A percentile compares a stretch with the other conserved stretches of the same genome.
Evolutionary conservation across 2,113 vertebrate species (phyloP).

Genomic region (Thinocorus orbignyianus): DNA sequence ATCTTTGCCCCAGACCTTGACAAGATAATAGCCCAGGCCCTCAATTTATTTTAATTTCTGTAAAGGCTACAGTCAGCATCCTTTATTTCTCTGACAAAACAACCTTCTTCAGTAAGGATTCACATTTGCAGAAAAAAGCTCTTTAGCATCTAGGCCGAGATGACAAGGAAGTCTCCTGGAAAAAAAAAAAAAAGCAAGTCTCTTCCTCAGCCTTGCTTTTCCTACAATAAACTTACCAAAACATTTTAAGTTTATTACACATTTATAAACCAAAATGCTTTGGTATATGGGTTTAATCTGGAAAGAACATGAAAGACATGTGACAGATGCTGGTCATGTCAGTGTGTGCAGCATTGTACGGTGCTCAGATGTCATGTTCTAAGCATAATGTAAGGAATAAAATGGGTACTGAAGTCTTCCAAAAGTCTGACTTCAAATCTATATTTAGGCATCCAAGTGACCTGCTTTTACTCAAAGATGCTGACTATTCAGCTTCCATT

Average conservation of each 20-base stretch:
- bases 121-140: not conserved
- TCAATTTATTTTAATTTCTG: not conserved
- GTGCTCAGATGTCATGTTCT: not conserved
- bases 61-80: not conserved
- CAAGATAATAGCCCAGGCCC: not conserved
- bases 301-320: not conserved
- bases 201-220: not conserved
- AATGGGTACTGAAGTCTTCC: not conserved
- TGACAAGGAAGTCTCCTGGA: not conserved
- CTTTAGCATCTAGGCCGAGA: not conserved
- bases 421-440: constrained; percentile 41
- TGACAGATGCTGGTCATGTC: not conserved
- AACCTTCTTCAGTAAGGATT: not conserved
- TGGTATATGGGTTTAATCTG: not conserved
- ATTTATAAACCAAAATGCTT: not conserved
- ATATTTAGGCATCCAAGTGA: constrained; percentile 42
- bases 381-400: not conserved
- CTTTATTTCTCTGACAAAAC: not conserved
- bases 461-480: constrained; percentile 44
- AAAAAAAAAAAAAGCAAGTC: not conserved
- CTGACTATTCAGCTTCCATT: constrained; percentile 27
- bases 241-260: not conserved
- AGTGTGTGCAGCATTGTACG: not conserved
- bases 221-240: not conserved
- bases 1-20: not conserved